phyloP scores from a whole-genome alignment of 1,140 invertebrate genomes.

The Zaprionus kolodkinae region DNA sequence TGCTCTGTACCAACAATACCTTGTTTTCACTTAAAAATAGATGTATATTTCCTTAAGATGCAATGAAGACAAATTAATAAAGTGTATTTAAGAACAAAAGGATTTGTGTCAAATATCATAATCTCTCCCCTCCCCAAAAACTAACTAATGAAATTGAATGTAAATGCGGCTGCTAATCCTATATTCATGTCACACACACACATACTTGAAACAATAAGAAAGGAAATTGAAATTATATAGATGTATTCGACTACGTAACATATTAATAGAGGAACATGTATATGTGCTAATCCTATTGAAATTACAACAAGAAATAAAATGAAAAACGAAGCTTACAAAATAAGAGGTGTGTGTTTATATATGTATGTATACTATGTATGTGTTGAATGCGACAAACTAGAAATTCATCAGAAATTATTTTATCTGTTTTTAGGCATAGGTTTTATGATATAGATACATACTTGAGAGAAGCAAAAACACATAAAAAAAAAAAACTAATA shows the following conservation, averaged over 20 bases:
- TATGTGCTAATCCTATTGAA: slow-evolving; percentile 64
- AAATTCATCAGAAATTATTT: slow-evolving; percentile 67
- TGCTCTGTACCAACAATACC: slow-evolving; percentile 25
- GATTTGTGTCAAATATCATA: slow-evolving; percentile 57
- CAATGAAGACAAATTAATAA: slow-evolving; percentile 38
- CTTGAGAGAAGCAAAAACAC: not conserved
- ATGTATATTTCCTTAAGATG: slow-evolving; percentile 21
- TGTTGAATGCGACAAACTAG: slow-evolving; percentile 73
- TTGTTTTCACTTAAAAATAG: slow-evolving; percentile 22
- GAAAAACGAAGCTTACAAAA: slow-evolving; percentile 21
- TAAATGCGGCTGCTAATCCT: slow-evolving; percentile 56
- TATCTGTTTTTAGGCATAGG: slow-evolving; percentile 73
- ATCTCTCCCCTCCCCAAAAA: slow-evolving; percentile 32
- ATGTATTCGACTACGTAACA: slow-evolving; percentile 43
- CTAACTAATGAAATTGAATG: slow-evolving; percentile 26
- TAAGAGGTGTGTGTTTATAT: slow-evolving; percentile 30
- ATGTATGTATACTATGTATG: slow-evolving; percentile 28
- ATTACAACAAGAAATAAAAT: slow-evolving; percentile 26
- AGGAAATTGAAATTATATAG: slow-evolving; percentile 45
- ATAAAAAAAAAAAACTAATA: slow-evolving; percentile 40
- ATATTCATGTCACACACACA: slow-evolving; percentile 66
- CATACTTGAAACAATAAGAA: slow-evolving; percentile 38
- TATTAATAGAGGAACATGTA: slow-evolving; percentile 36
- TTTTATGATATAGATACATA: slow-evolving; percentile 68
- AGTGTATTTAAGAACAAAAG: slow-evolving; percentile 24